Conservation (phyloP, 37 sponge, comb jelly and placozoan species). For the Axinella damicornis region DNA sequence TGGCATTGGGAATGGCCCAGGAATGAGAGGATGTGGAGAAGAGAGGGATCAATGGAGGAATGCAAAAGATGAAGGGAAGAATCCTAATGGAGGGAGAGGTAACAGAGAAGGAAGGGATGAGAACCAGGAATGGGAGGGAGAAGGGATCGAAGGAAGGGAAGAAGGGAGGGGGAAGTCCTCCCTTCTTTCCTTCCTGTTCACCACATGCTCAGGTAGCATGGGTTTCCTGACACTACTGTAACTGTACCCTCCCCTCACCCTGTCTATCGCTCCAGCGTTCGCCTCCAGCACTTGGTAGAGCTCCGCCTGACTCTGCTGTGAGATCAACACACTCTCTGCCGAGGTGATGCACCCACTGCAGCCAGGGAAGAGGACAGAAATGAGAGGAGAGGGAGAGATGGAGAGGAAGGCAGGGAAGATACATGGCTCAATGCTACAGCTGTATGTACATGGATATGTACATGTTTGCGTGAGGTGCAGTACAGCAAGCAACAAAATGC, state of each 20-base stretch:
- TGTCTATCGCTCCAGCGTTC: slow-evolving; percentile 21
- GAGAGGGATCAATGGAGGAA: no score
- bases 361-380: neutral
- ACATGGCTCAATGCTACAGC: neutral
- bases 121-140: no score
- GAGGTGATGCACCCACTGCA: slow-evolving; percentile 98
- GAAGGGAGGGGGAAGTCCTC: neutral
- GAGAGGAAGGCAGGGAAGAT: neutral
- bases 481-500: no score
- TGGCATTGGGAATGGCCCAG: no score
- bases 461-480: neutral
- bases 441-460: no score
- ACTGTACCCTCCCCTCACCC: neutral
- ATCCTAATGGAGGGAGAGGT: no score
- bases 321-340: slow-evolving; percentile 95
- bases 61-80: no score
- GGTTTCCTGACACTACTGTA: no score
- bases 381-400: neutral
- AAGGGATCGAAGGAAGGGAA: neutral
- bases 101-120: no score
- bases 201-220: no score
- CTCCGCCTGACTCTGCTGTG: slow-evolving; percentile 89
- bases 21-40: no score
- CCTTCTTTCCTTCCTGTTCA: no score
- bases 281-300: slow-evolving; percentile 59